Evolutionary conservation across 2,113 vertebrate species (phyloP).

Genomic region (Aegotheles bennettii): DNA sequence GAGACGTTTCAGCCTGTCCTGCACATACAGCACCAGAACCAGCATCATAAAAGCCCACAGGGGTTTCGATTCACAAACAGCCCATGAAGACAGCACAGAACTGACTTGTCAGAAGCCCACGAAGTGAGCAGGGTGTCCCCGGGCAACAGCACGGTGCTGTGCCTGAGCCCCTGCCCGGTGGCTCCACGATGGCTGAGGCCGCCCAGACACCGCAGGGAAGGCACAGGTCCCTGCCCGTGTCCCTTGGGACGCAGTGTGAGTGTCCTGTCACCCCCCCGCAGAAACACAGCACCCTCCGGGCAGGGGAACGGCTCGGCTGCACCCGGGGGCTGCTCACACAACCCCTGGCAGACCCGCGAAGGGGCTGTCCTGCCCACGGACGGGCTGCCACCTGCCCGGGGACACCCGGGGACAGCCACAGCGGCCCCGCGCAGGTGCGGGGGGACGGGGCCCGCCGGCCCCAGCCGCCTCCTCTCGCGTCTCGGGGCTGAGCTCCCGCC

Average conservation of each 20-base stretch:
- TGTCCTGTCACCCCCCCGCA: not conserved
- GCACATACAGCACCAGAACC: not conserved
- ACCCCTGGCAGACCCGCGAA: rapidly evolving
- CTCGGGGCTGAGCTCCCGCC: too few species aligned
- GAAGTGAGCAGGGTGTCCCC: too few species aligned
- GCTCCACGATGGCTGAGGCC: rapidly evolving
- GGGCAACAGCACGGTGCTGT: too few species aligned
- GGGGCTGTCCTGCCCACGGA: rapidly evolving
- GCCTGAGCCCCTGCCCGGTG: too few species aligned
- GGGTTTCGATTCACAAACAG: rapidly evolving
- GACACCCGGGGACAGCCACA: too few species aligned
- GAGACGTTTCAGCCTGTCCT: not conserved
- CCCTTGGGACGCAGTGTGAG: not conserved
- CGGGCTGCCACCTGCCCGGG: rapidly evolving
- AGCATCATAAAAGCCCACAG: not conserved
- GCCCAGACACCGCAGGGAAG: not conserved
- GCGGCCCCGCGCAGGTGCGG: too few species aligned
- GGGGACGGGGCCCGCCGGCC: too few species aligned
- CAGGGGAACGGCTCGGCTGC: rapidly evolving
- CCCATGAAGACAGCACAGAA: not conserved
- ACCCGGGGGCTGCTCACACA: not conserved
- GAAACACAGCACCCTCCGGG: not conserved
- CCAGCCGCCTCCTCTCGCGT: too few species aligned
- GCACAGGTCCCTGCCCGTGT: rapidly evolving
- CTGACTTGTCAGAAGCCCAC: rapidly evolving